These are phyloP conservation scores for Kryptolebias ocellatus DNA, from an alignment of 2,797 vertebrate species.

Conservation along the genomic window DNA sequence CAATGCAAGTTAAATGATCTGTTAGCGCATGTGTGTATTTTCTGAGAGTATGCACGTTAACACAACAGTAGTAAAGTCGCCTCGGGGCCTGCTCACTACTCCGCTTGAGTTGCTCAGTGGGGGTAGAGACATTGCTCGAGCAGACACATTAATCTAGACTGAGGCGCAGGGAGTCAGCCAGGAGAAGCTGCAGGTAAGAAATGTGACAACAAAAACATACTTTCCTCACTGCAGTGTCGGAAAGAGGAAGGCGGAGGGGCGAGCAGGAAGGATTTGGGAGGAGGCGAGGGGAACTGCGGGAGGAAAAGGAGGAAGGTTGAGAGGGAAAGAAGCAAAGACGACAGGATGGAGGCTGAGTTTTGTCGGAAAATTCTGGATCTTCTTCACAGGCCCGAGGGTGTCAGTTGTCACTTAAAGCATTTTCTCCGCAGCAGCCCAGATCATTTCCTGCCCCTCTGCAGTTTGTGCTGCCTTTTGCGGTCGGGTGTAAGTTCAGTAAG, in stretches of 20 bases:
- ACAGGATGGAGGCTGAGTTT: slow-evolving; percentile 33
- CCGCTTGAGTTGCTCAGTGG: slow-evolving; percentile 60
- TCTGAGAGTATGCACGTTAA: neutral
- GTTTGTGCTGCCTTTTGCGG: slow-evolving; percentile 16
- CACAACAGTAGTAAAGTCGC: slow-evolving; percentile 40
- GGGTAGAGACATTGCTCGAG: slow-evolving; percentile 46
- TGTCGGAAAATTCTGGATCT: slow-evolving; percentile 56
- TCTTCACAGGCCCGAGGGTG: slow-evolving; percentile 57
- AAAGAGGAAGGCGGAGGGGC: slow-evolving; percentile 11
- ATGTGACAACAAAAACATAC: slow-evolving; percentile 55
- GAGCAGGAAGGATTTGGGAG: slow-evolving; percentile 14
- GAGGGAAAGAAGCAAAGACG: neutral
- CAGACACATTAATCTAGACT: slow-evolving; percentile 65
- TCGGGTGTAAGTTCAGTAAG: slow-evolving; percentile 20
- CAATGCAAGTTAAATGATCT: slow-evolving; percentile 41
- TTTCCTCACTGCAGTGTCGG: slow-evolving; percentile 53
- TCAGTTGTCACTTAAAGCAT: slow-evolving; percentile 61
- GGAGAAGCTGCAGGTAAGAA: slow-evolving; percentile 59
- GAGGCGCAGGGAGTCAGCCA: slow-evolving; percentile 43
- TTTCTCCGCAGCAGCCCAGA: slow-evolving; percentile 38
- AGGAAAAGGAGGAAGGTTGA: slow-evolving; percentile 9
- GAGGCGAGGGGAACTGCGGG: slow-evolving; percentile 16
- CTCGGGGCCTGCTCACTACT: slow-evolving; percentile 53
- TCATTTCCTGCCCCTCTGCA: slow-evolving; percentile 42
- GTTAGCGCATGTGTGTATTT: slow-evolving; percentile 15